These are phyloP conservation scores for Synaphobranchus kaupii DNA, from an alignment of 2,797 vertebrate genomes.

Conservation along the genomic window DNA sequence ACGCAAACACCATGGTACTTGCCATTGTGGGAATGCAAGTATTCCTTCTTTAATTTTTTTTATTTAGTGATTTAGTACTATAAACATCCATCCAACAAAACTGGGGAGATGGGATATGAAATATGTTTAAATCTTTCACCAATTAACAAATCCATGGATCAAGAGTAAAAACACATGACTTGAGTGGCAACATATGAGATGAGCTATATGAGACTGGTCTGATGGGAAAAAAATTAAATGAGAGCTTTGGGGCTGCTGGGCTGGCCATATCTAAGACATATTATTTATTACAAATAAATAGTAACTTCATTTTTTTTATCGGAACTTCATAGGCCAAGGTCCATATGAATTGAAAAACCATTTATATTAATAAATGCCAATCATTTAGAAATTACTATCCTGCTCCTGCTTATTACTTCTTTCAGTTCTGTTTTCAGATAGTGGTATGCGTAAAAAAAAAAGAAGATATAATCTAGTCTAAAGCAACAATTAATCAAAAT, in stretches of 20 bases:
- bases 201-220: neutral
- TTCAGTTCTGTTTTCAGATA: neutral
- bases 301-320: neutral
- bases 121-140: neutral
- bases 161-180: neutral
- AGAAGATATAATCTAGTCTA: slow-evolving; percentile 1
- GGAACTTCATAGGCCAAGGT: neutral
- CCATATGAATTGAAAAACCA: slow-evolving; percentile 21
- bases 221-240: neutral
- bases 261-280: neutral
- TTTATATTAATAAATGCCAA: slow-evolving; percentile 29
- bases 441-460: neutral
- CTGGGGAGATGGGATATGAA: neutral
- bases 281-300: neutral
- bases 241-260: neutral
- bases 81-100: neutral
- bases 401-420: slow-evolving; percentile 22
- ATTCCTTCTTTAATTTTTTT: slow-evolving; percentile 15
- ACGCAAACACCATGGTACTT: slow-evolving; percentile 32
- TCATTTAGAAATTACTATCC: slow-evolving; percentile 17
- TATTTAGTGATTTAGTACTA: neutral
- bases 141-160: neutral
- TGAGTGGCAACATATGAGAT: neutral
- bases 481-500: slow-evolving; percentile 12
- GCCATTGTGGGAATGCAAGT: slow-evolving; percentile 35